Conservation (phyloP, 2,113 vertebrate genomes). For the Morone chrysops region DNA sequence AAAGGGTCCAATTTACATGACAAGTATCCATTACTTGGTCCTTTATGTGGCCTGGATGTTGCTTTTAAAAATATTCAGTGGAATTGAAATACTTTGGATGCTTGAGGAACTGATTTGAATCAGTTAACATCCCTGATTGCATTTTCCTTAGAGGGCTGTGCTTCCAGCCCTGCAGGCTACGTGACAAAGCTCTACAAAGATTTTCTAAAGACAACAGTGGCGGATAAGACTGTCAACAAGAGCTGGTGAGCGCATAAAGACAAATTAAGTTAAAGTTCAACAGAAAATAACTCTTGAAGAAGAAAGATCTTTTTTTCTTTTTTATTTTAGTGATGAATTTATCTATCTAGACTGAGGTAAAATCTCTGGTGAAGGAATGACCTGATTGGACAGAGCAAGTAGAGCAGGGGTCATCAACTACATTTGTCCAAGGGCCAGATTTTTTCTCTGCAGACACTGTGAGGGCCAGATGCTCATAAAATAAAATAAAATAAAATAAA, state of each 20-base stretch:
- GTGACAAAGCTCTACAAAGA: constrained; percentile 1
- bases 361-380: constrained; percentile 7
- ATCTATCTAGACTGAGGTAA: constrained; percentile 6
- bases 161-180: neutral
- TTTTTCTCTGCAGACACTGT: too few relatives aligned
- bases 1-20: neutral
- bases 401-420: neutral
- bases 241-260: constrained; percentile 11
- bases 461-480: too few relatives aligned
- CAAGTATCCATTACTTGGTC: neutral
- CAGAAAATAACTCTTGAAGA: neutral
- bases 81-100: neutral
- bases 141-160: neutral
- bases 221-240: constrained; percentile 31
- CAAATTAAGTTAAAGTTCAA: constrained; percentile 28
- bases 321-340: constrained; percentile 1
- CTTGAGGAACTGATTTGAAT: neutral
- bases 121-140: neutral
- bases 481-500: too few relatives aligned
- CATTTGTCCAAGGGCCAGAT: too few relatives aligned
- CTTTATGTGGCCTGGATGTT: neutral
- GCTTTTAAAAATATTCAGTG: neutral
- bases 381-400: neutral
- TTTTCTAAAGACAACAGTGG: constrained; percentile 1
- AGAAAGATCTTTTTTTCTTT: constrained; percentile 8